Evolutionary conservation across 2,113 vertebrate species (phyloP), one percentile per base, ranked within the genome.

Genomic region (Sylvicapra grimmia): DNA sequence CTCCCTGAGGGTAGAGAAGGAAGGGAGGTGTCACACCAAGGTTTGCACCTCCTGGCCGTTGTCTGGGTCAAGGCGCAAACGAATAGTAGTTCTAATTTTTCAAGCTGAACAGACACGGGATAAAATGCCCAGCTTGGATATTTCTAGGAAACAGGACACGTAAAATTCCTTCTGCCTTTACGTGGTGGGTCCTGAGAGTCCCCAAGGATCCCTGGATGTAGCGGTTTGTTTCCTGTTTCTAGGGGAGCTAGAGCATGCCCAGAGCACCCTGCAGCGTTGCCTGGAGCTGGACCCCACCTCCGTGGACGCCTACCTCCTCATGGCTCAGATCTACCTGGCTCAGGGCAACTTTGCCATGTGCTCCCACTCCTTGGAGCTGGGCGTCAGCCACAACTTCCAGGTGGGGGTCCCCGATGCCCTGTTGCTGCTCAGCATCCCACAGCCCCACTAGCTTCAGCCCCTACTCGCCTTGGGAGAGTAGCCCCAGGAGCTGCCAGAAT

Each of bases 381-480:
- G 98, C 0, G 97, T 99, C 96, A 99, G 99, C 96, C 97, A 99
- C 97, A 99, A 98, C 95, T 99, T 99, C 95, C 97, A 99, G 98
- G 99, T 99, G 79, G 89, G 97, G 6, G 7, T 40, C 56, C 88
- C 56, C 27, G 10, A 29, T 23, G 33, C 59, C 53, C 14, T 0
- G 51, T 9, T 6, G 0, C 75, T 7, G 0, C 86, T 29, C 47
- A 1, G 36, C 53, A 33, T 8, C 93, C 63, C 6, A 3, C 33
- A 36, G 27, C 61, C 91, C 18, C 14, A 19, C 53, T 13, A 6
- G 23, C 84, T 25, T 3, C 2, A 25, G 47, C 29, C 54, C 72
- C 56, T 8, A 2, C n/a, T 8, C 16, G 11, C 65, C 36, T 79
- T 12, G 25, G 36, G 44, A 8, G 79, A 82, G 18, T 23, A 44